Evolutionary conservation across 2,797 vertebrate genomes (phyloP).

Genomic region (Psittacula derbiana): DNA sequence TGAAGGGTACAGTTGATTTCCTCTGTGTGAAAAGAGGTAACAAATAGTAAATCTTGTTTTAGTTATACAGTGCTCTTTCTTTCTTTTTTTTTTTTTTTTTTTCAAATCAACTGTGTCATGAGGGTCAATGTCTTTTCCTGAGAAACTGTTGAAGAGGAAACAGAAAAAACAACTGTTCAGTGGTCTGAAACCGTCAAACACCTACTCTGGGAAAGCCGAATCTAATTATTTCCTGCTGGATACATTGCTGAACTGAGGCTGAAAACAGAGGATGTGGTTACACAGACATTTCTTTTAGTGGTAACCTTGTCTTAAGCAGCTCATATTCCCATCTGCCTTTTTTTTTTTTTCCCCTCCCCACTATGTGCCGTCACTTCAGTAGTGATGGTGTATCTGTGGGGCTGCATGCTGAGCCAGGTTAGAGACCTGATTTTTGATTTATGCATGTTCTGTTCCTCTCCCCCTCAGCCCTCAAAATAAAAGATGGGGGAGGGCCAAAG

Average conservation of each 20-base stretch:
- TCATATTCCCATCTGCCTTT: not conserved
- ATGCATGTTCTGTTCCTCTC: not conserved
- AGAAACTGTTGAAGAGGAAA: conserved; percentile 47
- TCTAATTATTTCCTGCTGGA: conserved; percentile 65
- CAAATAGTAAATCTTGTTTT: not conserved
- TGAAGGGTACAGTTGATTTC: not conserved
- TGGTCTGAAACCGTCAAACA: not conserved
- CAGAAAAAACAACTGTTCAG: conserved; percentile 42
- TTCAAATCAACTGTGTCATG: not conserved
- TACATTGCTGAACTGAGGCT: conserved; percentile 26
- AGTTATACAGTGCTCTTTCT: not conserved
- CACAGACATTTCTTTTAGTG: conserved; percentile 1
- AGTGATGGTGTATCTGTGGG: not conserved
- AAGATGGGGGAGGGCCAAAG: not conserved
- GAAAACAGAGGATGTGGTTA: conserved; percentile 61
- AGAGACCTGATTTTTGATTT: not conserved
- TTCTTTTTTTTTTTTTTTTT: not conserved
- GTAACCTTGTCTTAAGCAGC: not conserved
- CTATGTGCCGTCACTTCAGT: not conserved
- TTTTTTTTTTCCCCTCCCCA: not conserved
- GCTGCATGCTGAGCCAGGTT: not conserved
- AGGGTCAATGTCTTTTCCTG: conserved; percentile 30
- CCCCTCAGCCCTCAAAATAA: not conserved
- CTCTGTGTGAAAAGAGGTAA: not conserved
- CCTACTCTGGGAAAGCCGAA: conserved; percentile 48